phyloP scores from a whole-genome alignment of 2,888 invertebrate genomes.

The Anorthoa munda region DNA sequence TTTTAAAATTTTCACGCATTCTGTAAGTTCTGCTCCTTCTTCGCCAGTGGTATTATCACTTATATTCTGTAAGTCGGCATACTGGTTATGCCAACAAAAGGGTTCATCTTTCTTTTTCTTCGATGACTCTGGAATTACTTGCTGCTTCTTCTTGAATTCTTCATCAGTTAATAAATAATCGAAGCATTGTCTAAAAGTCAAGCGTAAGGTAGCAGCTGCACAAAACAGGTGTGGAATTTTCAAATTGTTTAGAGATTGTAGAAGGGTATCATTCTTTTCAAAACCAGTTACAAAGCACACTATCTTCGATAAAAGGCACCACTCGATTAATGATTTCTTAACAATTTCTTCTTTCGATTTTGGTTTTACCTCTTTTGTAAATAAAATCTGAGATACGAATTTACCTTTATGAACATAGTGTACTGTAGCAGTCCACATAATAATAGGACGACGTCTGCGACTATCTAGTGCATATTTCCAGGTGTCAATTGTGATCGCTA shows the following conservation, averaged over 20 bases:
- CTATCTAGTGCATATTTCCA: neutral
- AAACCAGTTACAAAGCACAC: slow-evolving; percentile 20
- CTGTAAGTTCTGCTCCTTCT: neutral
- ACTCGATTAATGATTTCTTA: neutral
- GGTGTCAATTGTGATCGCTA: slow-evolving; percentile 13
- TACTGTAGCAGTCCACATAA: slow-evolving; percentile 10
- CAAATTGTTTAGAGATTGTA: neutral
- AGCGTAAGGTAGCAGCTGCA: slow-evolving; percentile 3
- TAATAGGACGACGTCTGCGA: no score
- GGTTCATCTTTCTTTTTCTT: slow-evolving; percentile 12
- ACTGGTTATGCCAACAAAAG: slow-evolving; percentile 17
- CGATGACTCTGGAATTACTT: neutral
- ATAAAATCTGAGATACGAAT: slow-evolving; percentile 23
- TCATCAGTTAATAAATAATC: neutral
- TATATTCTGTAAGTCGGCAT: neutral
- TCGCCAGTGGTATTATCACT: neutral
- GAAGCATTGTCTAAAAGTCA: neutral
- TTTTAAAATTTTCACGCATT: slow-evolving; percentile 9
- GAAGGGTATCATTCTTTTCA: neutral
- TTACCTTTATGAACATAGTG: slow-evolving; percentile 24
- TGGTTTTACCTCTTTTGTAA: neutral
- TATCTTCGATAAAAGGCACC: slow-evolving; percentile 5
- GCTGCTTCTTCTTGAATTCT: neutral
- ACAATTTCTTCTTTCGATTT: neutral
- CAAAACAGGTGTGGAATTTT: slow-evolving; percentile 13